Percentiles rank a stretch among this genome's conserved stretches.
Conservation (phyloP, 2,888 invertebrate genomes). For the Ommatoiulus sabulosus region DNA sequence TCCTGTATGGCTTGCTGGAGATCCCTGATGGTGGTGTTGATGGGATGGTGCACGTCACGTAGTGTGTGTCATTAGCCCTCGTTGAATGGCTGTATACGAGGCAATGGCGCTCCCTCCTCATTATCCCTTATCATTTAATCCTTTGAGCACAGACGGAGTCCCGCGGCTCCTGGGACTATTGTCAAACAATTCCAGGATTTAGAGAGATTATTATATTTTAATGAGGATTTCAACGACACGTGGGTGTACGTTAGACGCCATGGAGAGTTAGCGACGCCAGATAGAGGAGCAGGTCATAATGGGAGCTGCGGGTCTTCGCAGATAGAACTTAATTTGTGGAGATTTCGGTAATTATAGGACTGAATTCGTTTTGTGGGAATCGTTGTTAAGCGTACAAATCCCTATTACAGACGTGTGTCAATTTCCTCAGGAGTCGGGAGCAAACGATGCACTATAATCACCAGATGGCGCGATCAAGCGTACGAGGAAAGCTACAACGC, state of each 20-base stretch:
- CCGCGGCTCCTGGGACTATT: conserved; percentile 28
- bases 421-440: not conserved
- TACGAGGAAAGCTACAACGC: not conserved
- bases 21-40: conserved; percentile 23
- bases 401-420: not conserved
- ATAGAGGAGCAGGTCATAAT: not conserved
- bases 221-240: conserved; percentile 13
- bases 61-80: not conserved
- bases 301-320: not conserved
- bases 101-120: not conserved
- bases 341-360: not conserved
- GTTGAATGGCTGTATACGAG: not conserved
- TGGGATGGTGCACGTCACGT: not conserved
- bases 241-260: not conserved
- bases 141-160: not conserved
- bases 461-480: not conserved
- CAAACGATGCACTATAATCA: not conserved
- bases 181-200: conserved; percentile 32
- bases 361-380: not conserved
- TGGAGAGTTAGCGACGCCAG: not conserved
- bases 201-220: conserved; percentile 31
- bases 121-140: conserved; percentile 33
- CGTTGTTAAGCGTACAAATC: not conserved
- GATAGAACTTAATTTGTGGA: not conserved
- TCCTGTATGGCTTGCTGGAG: conserved; percentile 23